Conservation (phyloP, 2,113 vertebrate genomes). For the Pteropus alecto region DNA sequence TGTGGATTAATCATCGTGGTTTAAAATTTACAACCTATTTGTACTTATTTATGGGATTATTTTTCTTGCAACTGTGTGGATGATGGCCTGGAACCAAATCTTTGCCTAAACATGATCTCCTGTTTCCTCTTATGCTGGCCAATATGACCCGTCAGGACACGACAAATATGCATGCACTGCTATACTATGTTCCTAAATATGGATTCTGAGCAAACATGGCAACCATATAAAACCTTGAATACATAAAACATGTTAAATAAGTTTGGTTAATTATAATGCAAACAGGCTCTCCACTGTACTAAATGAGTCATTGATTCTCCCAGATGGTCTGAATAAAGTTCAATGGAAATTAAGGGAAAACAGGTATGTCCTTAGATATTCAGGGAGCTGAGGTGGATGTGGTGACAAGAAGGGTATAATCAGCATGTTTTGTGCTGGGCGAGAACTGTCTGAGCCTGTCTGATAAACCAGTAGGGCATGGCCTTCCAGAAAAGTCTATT, state of each 20-base stretch:
- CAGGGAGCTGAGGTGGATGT: neutral
- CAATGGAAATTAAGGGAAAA: slow-evolving; percentile 29
- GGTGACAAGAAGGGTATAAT: neutral
- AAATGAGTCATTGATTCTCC: neutral
- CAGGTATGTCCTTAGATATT: neutral
- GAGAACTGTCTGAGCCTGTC: neutral
- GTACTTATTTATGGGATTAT: neutral
- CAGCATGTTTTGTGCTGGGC: neutral
- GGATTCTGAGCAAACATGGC: neutral
- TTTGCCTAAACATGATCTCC: slow-evolving; percentile 33
- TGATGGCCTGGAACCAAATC: slow-evolving; percentile 4
- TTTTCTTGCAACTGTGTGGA: neutral
- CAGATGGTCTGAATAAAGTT: slow-evolving; percentile 38
- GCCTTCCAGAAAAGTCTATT: slow-evolving; percentile 16
- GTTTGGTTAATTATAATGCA: neutral
- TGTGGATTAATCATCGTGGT: neutral
- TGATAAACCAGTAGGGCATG: neutral
- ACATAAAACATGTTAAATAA: neutral
- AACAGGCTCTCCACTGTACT: neutral
- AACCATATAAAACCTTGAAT: neutral
- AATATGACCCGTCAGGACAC: neutral
- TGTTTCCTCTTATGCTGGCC: neutral
- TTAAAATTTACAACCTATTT: slow-evolving; percentile 28
- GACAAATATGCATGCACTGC: neutral
- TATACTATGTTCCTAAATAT: neutral